A percentile compares a stretch with the other conserved stretches of the same genome.
phyloP scores from a whole-genome alignment of 2,797 vertebrate species.

The Merluccius polli region DNA sequence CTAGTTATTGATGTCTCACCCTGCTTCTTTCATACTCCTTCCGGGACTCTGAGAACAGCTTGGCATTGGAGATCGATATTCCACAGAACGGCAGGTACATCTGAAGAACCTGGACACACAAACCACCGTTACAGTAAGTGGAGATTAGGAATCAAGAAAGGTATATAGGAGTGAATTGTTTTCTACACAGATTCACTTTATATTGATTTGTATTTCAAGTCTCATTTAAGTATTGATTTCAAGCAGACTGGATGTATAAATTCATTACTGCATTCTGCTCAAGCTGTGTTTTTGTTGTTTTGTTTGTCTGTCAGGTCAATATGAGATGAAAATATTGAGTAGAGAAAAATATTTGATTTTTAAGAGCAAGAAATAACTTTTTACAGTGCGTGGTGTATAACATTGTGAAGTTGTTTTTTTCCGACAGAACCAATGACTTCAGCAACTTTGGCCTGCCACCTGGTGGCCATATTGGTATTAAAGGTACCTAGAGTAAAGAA shows the following conservation, averaged over 20 bases:
- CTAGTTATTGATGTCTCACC: constrained; percentile 56
- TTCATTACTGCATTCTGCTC: constrained; percentile 13
- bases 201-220: neutral
- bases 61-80: constrained; percentile 75
- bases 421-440: neutral
- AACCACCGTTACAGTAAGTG: neutral
- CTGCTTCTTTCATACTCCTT: constrained; percentile 76
- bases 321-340: neutral
- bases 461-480: constrained; percentile 46
- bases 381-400: neutral
- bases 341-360: neutral
- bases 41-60: constrained; percentile 77
- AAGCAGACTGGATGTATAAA: constrained; percentile 23
- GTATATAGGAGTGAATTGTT: too few relatives aligned
- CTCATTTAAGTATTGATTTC: constrained; percentile 56
- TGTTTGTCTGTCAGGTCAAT: neutral
- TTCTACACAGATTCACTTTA: too few relatives aligned
- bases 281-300: neutral
- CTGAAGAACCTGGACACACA: constrained; percentile 68
- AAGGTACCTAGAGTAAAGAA: neutral
- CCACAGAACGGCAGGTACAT: constrained; percentile 77
- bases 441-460: constrained; percentile 55
- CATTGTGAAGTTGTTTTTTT: too few relatives aligned
- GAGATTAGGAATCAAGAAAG: neutral
- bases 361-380: constrained; percentile 4